Evolutionary conservation across 2,113 vertebrate species (phyloP).

Genomic region (Tyrannus savana): DNA sequence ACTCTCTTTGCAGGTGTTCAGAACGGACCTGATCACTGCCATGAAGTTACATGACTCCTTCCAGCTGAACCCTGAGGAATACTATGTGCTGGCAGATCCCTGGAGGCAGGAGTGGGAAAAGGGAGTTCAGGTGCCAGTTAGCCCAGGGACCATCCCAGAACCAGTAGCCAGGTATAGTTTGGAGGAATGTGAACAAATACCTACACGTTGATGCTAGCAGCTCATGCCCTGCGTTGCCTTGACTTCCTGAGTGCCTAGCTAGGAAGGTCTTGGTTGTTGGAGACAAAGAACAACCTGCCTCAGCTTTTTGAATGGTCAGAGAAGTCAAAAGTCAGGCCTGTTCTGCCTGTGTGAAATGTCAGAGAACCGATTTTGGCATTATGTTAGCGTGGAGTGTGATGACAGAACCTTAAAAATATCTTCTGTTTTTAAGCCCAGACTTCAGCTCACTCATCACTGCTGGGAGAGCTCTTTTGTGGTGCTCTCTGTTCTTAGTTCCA

Average conservation of each 20-base stretch:
- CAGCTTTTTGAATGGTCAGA: background rate
- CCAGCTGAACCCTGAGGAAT: slow-evolving; percentile 93
- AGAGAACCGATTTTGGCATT: background rate
- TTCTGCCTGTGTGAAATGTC: background rate
- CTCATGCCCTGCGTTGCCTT: background rate
- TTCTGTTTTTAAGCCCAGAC: background rate
- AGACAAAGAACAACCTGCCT: background rate
- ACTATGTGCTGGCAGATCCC: slow-evolving; percentile 91
- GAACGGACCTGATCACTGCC: slow-evolving; percentile 97
- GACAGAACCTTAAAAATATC: slow-evolving; percentile 9
- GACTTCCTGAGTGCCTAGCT: background rate
- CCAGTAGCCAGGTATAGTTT: slow-evolving; percentile 86
- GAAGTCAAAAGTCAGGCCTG: background rate
- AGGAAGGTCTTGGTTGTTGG: background rate
- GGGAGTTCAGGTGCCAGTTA: slow-evolving; percentile 97
- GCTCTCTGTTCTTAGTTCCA: background rate
- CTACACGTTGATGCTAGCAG: background rate
- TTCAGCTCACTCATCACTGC: background rate
- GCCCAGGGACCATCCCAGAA: slow-evolving; percentile 89
- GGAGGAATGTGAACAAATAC: slow-evolving; percentile 26
- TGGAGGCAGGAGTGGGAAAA: slow-evolving; percentile 99
- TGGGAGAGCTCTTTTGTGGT: background rate
- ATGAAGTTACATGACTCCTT: slow-evolving; percentile 98
- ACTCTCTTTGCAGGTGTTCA: slow-evolving; percentile 87
- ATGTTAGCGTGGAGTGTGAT: background rate